A percentile compares a stretch with the other conserved stretches of the same genome.
These are phyloP conservation scores for Cerceris rybyensis DNA, from an alignment of 2,888 invertebrate species.

Conservation along the genomic window DNA sequence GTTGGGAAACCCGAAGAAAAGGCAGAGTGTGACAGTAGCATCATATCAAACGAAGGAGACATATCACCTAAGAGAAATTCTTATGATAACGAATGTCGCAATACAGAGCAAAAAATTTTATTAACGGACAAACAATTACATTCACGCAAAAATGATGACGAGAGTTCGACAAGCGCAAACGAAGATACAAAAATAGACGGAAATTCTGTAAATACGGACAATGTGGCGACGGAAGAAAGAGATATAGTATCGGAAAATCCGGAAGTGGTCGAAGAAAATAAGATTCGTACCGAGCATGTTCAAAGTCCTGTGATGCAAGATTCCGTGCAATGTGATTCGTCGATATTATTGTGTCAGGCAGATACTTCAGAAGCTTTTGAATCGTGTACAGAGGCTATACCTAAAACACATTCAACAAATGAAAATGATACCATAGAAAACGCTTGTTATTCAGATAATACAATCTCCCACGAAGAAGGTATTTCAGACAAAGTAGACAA, in stretches of 20 bases:
- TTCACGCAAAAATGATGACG: constrained; percentile 43
- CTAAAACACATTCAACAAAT: constrained; percentile 19
- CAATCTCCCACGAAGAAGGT: constrained; percentile 12
- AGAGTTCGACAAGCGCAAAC: constrained; percentile 59
- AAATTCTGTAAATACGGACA: constrained; percentile 29
- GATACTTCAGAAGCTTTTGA: constrained; percentile 52
- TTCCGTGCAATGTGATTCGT: constrained; percentile 67
- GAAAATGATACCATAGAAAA: constrained; percentile 26
- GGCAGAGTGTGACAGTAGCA: constrained; percentile 71
- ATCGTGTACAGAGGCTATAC: constrained; percentile 28
- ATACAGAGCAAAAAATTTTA: constrained; percentile 32
- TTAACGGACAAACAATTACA: constrained; percentile 14
- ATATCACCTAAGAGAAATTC: constrained; percentile 69
- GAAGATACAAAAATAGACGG: constrained; percentile 36
- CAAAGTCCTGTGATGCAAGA: constrained; percentile 29
- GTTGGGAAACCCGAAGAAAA: constrained; percentile 79
- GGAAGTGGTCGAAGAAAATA: constrained; percentile 1
- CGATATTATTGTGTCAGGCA: constrained; percentile 58
- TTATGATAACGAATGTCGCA: constrained; percentile 40
- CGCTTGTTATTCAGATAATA: constrained; percentile 32
- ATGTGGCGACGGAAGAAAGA: constrained; percentile 15
- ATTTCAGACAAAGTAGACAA: constrained; percentile 42
- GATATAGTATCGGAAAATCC: constrained; percentile 16
- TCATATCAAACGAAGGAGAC: constrained; percentile 74
- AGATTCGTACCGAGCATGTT: constrained; percentile 17